A percentile compares a stretch with the other conserved stretches of the same genome.
Conservation (phyloP, 2,888 invertebrate species). For the Psylliodes chrysocephalus region DNA sequence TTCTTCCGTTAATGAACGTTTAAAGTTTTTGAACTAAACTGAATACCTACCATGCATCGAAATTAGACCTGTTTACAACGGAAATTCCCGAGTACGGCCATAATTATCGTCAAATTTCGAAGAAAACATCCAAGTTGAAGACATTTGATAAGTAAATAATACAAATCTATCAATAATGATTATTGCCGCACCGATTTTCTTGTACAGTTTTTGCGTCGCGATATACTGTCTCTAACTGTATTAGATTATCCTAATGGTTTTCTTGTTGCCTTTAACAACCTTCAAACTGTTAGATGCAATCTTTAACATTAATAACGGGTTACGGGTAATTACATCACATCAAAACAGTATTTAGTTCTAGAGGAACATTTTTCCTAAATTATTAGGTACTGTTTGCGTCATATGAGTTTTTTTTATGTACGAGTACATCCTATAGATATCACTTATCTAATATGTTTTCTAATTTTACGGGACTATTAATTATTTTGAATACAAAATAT, state of each 20-base stretch:
- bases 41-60: constrained; percentile 3
- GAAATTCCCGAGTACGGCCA: constrained; percentile 31
- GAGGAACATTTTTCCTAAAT: neutral
- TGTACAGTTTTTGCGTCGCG: too few relatives aligned
- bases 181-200: too few relatives aligned
- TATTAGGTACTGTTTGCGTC: neutral
- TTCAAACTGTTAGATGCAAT: neutral
- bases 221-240: neutral
- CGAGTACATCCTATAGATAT: too few relatives aligned
- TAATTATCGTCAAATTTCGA: neutral
- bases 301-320: neutral
- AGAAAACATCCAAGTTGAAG: too few relatives aligned
- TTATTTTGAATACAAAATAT: too few relatives aligned
- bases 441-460: too few relatives aligned
- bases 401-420: too few relatives aligned
- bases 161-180: too few relatives aligned
- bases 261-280: too few relatives aligned
- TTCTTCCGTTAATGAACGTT: neutral
- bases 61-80: constrained; percentile 38
- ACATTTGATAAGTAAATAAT: too few relatives aligned
- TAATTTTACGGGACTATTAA: too few relatives aligned
- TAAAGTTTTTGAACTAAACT: constrained; percentile 4
- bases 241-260: neutral
- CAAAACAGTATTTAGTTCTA: neutral
- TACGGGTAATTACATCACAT: neutral